Percentiles rank a stretch among this genome's conserved stretches.
Conservation (phyloP, 2,113 vertebrate genomes). For the Leucosticte australis region DNA sequence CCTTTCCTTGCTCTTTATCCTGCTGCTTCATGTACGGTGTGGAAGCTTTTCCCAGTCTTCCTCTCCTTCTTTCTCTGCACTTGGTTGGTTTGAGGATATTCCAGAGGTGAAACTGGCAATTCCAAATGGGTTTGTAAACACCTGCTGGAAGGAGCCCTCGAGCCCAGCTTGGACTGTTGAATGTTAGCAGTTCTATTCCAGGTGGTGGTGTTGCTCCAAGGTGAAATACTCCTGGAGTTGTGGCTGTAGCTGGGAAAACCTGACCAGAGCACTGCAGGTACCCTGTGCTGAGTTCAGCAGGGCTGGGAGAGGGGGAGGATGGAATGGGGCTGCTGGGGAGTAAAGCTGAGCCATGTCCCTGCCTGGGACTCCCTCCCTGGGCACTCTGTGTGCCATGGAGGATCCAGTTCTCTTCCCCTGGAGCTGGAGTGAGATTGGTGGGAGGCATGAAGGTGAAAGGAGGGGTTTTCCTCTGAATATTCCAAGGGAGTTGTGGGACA, state of each 20-base stretch:
- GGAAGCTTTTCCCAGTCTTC: neutral
- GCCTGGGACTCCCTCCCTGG: neutral
- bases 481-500: neutral
- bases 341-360: neutral
- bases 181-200: neutral
- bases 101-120: neutral
- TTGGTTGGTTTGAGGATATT: neutral
- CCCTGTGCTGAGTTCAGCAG: neutral
- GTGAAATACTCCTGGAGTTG: neutral
- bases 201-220: neutral
- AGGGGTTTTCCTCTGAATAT: neutral
- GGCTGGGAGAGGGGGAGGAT: neutral
- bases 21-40: neutral
- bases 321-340: neutral
- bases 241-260: neutral
- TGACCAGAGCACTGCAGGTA: neutral
- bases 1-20: neutral
- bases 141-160: neutral
- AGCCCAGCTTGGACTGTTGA: rapidly evolving
- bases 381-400: neutral
- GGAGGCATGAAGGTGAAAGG: neutral
- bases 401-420: neutral
- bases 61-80: neutral
- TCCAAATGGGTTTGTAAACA: neutral
- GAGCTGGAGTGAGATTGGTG: neutral